Base-by-base conservation (phyloP, 2,797 vertebrate genomes). In the Odontamblyopus lacepedii region DNA sequence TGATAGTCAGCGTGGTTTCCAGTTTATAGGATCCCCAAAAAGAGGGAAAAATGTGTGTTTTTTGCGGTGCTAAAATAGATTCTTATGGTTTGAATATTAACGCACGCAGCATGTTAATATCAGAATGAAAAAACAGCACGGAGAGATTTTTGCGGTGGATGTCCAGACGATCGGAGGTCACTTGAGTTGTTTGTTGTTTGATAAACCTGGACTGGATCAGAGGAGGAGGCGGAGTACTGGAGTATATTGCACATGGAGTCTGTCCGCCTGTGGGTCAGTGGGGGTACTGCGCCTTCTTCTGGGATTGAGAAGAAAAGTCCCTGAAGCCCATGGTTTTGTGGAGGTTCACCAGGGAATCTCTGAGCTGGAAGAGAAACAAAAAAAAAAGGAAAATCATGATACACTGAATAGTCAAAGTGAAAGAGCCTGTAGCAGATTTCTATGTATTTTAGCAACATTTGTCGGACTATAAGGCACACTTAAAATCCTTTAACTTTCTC, bases 311-410 rank as follows among this genome's bases (percentile, higher is more conserved):
- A 5, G 83, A 84, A 82, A 23, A 26, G 23, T 96, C 95, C 60
- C 90, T 92, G 83, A 95, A 91, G 78, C 93, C 87, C 59, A 96
- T 93, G 82, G 95, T 95, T 8, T 95, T 96, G 90, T 97, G 96
- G 66, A 96, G 95, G 64, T 92, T 95, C 83, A 95, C 88, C 70
- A 97, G 90, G 0, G 96, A 96, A 73, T 96, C 94, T 90, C 95
- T 96, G 93, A 97, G 97, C 96, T 97, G 94, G 26, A 67, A 7
- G 67, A 27, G 26, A 59, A 13, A 64, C 61, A 63, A 35, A n/a
- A 23, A 23, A 23, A 23, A 32, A 27, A 66, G 35, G 13, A 15
- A 48, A 70, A 38, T 19, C 19, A 16, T 29, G 27, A 44, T 3
- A 26, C 53, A 8, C 6, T 55, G 53, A 55, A 48, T 3, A 48